phyloP scores from a whole-genome alignment of 2,797 vertebrate genomes.

The Hydrophis major region DNA sequence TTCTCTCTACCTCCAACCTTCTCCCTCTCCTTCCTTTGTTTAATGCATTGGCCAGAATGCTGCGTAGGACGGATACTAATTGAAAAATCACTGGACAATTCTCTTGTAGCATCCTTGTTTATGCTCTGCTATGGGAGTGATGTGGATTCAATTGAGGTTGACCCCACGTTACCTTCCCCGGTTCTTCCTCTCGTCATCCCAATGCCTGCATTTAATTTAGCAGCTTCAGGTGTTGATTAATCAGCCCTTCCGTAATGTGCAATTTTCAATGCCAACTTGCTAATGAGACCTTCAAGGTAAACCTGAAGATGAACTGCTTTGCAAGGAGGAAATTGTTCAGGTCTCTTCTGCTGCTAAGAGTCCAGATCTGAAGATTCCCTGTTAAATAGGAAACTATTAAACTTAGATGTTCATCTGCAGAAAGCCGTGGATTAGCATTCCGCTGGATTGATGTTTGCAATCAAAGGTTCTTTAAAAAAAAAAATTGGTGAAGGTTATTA shows the following conservation, averaged over 20 bases:
- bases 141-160: not conserved
- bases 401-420: not conserved
- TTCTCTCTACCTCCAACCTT: not conserved
- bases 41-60: not conserved
- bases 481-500: not conserved
- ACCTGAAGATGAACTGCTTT: not conserved
- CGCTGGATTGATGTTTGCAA: not conserved
- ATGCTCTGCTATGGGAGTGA: not conserved
- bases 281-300: slow-evolving; percentile 15
- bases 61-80: not conserved
- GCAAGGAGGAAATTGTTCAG: not conserved
- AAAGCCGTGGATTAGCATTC: not conserved
- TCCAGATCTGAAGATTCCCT: not conserved
- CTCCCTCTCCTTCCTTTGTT: not conserved
- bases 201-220: not conserved
- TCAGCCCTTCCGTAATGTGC: not conserved
- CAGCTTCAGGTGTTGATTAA: not conserved
- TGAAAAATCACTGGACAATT: not conserved
- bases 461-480: not conserved
- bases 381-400: not conserved
- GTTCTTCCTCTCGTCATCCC: not conserved
- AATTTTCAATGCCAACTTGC: not conserved
- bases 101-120: not conserved
- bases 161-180: not conserved
- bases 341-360: not conserved